Evolutionary conservation across 2,888 invertebrate species (phyloP).

Genomic region (Neocrepidodera transversa): DNA sequence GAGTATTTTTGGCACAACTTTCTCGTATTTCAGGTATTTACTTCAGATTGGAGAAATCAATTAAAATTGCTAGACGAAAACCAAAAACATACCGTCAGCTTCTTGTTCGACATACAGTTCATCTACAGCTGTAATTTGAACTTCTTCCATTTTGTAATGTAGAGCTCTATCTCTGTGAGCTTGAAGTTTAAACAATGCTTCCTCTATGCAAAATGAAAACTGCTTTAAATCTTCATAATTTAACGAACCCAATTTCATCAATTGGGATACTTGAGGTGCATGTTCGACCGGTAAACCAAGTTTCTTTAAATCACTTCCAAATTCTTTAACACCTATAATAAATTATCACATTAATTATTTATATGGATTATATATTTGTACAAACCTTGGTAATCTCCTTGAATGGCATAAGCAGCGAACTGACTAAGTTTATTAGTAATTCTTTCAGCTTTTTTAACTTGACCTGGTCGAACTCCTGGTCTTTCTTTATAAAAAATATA

Average conservation of each 20-base stretch:
- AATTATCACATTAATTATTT: too few species aligned
- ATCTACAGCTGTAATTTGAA: constrained; percentile 92
- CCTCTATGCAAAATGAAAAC: constrained; percentile 91
- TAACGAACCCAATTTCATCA: constrained; percentile 94
- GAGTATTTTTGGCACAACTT: too few species aligned
- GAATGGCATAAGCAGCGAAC: constrained; percentile 92
- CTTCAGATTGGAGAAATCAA: too few species aligned
- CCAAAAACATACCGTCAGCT: constrained; percentile 67
- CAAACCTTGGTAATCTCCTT: constrained; percentile 84
- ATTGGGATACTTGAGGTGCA: constrained; percentile 94
- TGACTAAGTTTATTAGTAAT: constrained; percentile 90
- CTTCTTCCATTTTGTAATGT: constrained; percentile 95
- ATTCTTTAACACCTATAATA: constrained; percentile 78
- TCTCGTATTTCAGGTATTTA: too few species aligned
- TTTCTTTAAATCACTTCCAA: constrained; percentile 90
- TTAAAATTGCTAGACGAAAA: too few species aligned
- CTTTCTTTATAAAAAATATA: constrained; percentile 98
- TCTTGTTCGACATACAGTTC: constrained; percentile 91
- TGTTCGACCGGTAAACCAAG: constrained; percentile 96
- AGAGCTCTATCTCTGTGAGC: constrained; percentile 89
- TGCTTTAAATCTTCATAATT: constrained; percentile 88
- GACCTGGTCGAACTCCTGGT: constrained; percentile 94
- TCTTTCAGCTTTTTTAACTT: constrained; percentile 91
- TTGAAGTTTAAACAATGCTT: constrained; percentile 84
- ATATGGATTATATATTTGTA: too few species aligned